Conservation (phyloP, 2,888 invertebrate species). For the Brenthis daphne region DNA sequence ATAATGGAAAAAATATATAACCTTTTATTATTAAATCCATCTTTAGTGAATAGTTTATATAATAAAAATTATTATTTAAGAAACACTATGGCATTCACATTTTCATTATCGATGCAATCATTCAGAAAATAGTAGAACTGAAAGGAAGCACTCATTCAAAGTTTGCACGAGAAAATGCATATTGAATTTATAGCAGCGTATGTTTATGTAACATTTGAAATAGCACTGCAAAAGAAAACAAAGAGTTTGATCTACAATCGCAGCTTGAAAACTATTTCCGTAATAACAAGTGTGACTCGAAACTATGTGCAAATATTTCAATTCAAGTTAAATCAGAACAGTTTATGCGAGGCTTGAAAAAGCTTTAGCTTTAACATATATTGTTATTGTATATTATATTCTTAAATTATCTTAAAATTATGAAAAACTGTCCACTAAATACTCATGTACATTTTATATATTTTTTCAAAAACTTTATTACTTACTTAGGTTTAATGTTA, state of each 20-base stretch:
- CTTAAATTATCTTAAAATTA: too few relatives aligned
- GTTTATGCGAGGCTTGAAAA: neutral
- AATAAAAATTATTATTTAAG: neutral
- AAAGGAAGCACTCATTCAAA: constrained; percentile 39
- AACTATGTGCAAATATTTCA: constrained; percentile 15
- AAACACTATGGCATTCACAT: neutral
- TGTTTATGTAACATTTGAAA: constrained; percentile 43
- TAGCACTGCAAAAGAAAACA: constrained; percentile 56
- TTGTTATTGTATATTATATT: too few relatives aligned
- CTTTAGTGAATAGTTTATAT: too few relatives aligned
- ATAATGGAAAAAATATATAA: too few relatives aligned
- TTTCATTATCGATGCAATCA: constrained; percentile 3
- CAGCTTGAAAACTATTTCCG: constrained; percentile 67
- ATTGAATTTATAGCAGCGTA: constrained; percentile 23
- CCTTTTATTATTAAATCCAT: too few relatives aligned
- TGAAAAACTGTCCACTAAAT: too few relatives aligned
- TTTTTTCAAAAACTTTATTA: too few relatives aligned
- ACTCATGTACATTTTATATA: too few relatives aligned
- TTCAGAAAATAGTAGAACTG: constrained; percentile 3
- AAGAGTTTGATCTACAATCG: constrained; percentile 60
- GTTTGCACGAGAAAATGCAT: constrained; percentile 17
- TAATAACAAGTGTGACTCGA: constrained; percentile 56
- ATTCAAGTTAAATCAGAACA: constrained; percentile 7
- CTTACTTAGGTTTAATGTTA: too few relatives aligned
- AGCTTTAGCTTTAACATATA: neutral